Conservation (phyloP, 2,888 invertebrate species). For the Dasypolia templi region DNA sequence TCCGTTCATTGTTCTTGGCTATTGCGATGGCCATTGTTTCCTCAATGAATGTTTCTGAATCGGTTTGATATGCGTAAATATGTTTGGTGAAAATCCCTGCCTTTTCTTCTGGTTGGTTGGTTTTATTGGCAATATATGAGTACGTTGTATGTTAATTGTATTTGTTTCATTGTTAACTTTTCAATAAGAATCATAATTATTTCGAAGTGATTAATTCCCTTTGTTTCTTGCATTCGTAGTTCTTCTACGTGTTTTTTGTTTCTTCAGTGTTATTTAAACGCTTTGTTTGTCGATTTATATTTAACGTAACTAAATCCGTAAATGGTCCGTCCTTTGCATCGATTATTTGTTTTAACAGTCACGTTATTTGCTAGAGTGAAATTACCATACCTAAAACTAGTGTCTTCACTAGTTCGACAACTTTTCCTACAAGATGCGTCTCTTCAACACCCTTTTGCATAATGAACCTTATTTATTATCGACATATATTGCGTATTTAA, state of each 20-base stretch:
- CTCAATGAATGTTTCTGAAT: constrained; percentile 45
- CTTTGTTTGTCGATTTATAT: background rate
- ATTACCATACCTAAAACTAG: constrained; percentile 23
- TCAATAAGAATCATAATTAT: constrained; percentile 1
- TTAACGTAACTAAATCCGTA: background rate
- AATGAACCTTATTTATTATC: constrained; percentile 51
- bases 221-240: constrained; percentile 16
- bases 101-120: constrained; percentile 19
- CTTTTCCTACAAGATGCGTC: constrained; percentile 46
- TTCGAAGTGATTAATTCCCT: constrained; percentile 15
- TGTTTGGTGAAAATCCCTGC: constrained; percentile 37
- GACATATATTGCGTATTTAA: constrained; percentile 53
- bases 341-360: constrained; percentile 3
- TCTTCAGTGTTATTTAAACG: background rate
- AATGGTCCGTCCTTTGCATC: background rate
- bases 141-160: constrained; percentile 18
- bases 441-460: constrained; percentile 51
- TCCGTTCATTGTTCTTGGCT: constrained; percentile 83
- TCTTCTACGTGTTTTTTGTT: background rate
- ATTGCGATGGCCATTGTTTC: constrained; percentile 53
- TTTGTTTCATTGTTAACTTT: constrained; percentile 18
- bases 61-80: constrained; percentile 49
- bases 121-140: constrained; percentile 1
- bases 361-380: constrained; percentile 21
- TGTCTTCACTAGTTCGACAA: constrained; percentile 26